phyloP scores from a whole-genome alignment of 2,888 invertebrate genomes.

The Nemapogon koenigi region DNA sequence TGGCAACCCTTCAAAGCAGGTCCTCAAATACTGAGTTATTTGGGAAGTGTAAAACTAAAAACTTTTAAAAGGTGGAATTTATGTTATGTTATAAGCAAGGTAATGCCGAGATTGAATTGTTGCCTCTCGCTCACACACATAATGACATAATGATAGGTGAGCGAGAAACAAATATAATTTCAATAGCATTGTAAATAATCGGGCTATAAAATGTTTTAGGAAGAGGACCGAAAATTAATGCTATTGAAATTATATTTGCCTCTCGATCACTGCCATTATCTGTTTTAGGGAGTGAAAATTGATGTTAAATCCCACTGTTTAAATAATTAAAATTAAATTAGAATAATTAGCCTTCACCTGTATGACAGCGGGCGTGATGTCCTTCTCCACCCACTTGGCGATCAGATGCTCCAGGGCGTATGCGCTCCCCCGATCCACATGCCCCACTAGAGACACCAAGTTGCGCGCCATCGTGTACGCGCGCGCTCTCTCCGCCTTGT shows the following conservation, averaged over 20 bases:
- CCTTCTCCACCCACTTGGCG: slow-evolving; percentile 45
- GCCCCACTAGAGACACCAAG: slow-evolving; percentile 30
- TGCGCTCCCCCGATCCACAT: slow-evolving; percentile 44
- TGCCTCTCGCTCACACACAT: background rate
- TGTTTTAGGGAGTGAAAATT: background rate
- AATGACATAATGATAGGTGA: background rate
- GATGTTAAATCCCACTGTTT: background rate
- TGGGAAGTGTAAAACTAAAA: too few species aligned
- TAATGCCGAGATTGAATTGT: too few species aligned
- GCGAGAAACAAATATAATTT: background rate
- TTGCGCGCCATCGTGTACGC: slow-evolving; percentile 36
- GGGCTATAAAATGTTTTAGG: too few species aligned
- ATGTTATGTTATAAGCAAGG: too few species aligned
- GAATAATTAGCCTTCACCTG: slow-evolving; percentile 33
- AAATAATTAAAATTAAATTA: background rate
- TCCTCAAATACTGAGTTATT: too few species aligned
- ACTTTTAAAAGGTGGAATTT: too few species aligned
- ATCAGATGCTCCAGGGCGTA: slow-evolving; percentile 47
- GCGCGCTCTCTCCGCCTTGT: slow-evolving; percentile 50
- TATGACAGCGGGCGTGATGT: slow-evolving; percentile 46
- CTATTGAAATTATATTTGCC: background rate
- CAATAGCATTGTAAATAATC: background rate
- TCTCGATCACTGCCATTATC: background rate
- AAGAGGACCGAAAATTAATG: background rate
- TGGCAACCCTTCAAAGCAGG: too few species aligned